A percentile compares a stretch with the other conserved stretches of the same genome.
Evolutionary conservation across 2,113 vertebrate genomes (phyloP).

Genomic region (Heteronetta atricapilla): DNA sequence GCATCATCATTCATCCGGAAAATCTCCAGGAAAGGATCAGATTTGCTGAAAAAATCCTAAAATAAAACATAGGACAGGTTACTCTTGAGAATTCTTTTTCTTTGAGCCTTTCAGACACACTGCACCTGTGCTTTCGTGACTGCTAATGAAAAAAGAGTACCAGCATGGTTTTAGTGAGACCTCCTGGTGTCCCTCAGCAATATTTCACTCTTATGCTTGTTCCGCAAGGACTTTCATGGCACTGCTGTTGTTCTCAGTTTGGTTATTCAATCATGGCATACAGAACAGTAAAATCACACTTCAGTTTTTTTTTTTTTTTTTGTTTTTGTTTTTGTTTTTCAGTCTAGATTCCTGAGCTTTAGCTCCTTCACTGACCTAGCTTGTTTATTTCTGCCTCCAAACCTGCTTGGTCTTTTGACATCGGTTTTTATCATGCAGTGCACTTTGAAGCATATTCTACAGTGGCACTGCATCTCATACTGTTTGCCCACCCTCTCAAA

Average conservation of each 20-base stretch:
- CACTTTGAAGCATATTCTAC: neutral
- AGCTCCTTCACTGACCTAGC: neutral
- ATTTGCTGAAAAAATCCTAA: conserved; percentile 99
- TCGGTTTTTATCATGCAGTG: neutral
- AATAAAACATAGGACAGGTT: conserved; percentile 53
- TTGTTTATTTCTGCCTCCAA: neutral
- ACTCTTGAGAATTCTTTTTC: neutral
- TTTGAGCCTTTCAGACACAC: neutral
- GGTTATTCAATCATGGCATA: neutral
- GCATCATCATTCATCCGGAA: conserved; percentile 94
- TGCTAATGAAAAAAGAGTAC: conserved; percentile 17
- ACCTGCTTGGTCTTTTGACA: neutral
- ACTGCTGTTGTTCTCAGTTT: neutral
- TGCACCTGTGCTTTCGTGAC: neutral
- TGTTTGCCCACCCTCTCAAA: neutral
- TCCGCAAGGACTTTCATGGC: neutral
- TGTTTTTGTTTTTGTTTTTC: neutral
- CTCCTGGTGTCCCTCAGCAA: neutral
- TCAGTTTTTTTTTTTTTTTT: neutral
- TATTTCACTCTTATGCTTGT: neutral
- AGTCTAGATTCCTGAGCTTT: neutral
- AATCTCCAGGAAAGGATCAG: conserved; percentile 96
- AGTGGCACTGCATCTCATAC: neutral
- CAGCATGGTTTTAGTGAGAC: neutral
- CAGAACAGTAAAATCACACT: neutral